Evolutionary conservation across 2,888 invertebrate species (phyloP), one percentile per base, ranked within the genome.

Genomic region (Tipula lateralis): DNA sequence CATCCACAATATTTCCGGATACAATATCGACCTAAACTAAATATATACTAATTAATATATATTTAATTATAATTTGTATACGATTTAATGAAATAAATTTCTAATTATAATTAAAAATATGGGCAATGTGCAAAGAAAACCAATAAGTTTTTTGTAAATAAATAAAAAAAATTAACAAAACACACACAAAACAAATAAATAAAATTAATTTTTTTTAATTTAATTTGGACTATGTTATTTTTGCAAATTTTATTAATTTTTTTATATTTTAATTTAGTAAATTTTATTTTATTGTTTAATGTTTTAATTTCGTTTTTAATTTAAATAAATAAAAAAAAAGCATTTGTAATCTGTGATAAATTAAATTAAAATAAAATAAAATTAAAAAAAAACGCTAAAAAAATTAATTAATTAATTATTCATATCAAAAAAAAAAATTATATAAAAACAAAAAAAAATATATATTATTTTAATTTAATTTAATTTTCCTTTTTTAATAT

Each of bases 91-190:
- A 50, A 50, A 50, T 16, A 50, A 16, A 16, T 50, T n/a, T 50
- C n/a, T 50, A n/a, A 50, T 50, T 50, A 50, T 50, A 50, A 50
- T 50, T 50, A 50, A 50, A 50, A n/a, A n/a, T n/a, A n/a, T n/a
- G 44, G 44, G 44, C 44, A 50, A 16, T 50, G 44, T 50, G 44
- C 44, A 50, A 50, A 50, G 44, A 50, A 50, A 50, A 50, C 44
- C 44, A 50, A 50, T 19, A 50, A 50, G n/a, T n/a, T n/a, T 50
- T 50, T 50, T 50, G 44, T 50, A 50, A 50, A 50, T 50, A 50
- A 50, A 16, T 16, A n/a, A n/a, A n/a, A n/a, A n/a, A n/a, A n/a
- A n/a, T n/a, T n/a, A n/a, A n/a, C 16, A 16, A 50, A 50, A 50
- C 7, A n/a, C n/a, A 50, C 36, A 36, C 32, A 44, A 44, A 34